Base-by-base conservation (phyloP, 2,797 vertebrate genomes). In the Hypotaenidia philippensis region DNA sequence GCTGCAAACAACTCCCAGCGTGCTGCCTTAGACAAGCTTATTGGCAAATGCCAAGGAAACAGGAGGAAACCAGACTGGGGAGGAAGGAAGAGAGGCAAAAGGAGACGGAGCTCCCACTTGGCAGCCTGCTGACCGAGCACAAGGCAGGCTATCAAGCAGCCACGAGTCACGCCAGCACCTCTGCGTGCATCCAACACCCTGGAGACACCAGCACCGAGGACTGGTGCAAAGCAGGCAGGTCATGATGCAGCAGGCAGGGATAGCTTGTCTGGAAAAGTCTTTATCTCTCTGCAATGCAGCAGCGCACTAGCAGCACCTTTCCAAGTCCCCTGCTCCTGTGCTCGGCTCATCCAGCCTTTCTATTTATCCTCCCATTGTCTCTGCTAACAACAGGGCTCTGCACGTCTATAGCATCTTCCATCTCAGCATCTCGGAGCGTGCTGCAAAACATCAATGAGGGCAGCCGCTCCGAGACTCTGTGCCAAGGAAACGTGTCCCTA, bases 361-460 rank as follows among this genome's bases (percentile, higher is more conserved):
- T 94, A 68, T 93, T 96, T 87, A 92, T 93, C 90, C 92, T 95
- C 88, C 92, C 64, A 91, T 95, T 96, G 96, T 95, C 87, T 95
- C 89, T 83, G 84, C 76, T 82, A 96, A 94, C 93, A 89, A 89
- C 90, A 13, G 81, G 53, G 74, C 89, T 92, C 89, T 19, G 89
- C 77, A 31, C 83, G 61, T 82, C 94, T 60, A 82, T 0, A 55
- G 90, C 74, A 60, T 84, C 90, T 90, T 68, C 90, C 68, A 10
- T 75, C 93, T 32, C 81, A 1, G 89, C 72, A 9, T 61, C 94
- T 56, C 13, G 0, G 74, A 57, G 53, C 50, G 52, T 72, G 81
- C 50, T 40, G 34, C 83, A 64, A 53, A 56, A 13, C 94, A 47
- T 6, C 76, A 59, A 40, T 32, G 87, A 91, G 70, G 69, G 72